Evolutionary conservation across 2,797 vertebrate genomes (phyloP).

Genomic region (Holocentrus rufus): DNA sequence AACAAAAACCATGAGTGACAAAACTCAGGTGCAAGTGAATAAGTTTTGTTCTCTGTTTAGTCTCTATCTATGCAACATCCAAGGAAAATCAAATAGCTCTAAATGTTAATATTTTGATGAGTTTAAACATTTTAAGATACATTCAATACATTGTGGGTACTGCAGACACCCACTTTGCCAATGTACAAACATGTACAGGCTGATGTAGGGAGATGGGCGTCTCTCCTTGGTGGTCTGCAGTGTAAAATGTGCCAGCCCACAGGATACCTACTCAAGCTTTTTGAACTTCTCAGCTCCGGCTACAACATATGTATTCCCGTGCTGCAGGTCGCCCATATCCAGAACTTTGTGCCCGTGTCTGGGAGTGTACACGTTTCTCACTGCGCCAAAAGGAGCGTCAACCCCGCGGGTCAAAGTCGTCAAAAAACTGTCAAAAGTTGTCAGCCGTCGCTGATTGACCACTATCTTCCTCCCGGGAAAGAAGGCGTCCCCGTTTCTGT

Average conservation of each 20-base stretch:
- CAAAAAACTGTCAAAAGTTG: slow-evolving; percentile 81
- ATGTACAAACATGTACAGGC: no score
- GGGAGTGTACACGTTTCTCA: slow-evolving; percentile 80
- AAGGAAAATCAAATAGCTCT: no score
- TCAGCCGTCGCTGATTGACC: slow-evolving; percentile 71
- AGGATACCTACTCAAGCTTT: slow-evolving; percentile 80
- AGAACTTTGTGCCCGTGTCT: slow-evolving; percentile 70
- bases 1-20: slow-evolving; percentile 2
- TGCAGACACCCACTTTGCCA: no score
- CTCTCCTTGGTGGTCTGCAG: no score
- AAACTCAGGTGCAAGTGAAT: background rate
- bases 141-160: no score
- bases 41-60: background rate
- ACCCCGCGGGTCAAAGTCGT: slow-evolving; percentile 70
- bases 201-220: no score
- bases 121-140: no score
- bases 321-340: slow-evolving; percentile 71
- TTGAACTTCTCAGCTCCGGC: slow-evolving; percentile 82
- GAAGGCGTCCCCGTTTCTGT: slow-evolving; percentile 82
- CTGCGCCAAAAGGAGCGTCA: slow-evolving; percentile 77
- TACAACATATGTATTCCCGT: slow-evolving; percentile 80
- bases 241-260: no score
- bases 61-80: background rate
- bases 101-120: no score
- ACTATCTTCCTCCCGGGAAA: slow-evolving; percentile 79